Conservation (phyloP, 2,797 vertebrate genomes). For the Clangula hyemalis region DNA sequence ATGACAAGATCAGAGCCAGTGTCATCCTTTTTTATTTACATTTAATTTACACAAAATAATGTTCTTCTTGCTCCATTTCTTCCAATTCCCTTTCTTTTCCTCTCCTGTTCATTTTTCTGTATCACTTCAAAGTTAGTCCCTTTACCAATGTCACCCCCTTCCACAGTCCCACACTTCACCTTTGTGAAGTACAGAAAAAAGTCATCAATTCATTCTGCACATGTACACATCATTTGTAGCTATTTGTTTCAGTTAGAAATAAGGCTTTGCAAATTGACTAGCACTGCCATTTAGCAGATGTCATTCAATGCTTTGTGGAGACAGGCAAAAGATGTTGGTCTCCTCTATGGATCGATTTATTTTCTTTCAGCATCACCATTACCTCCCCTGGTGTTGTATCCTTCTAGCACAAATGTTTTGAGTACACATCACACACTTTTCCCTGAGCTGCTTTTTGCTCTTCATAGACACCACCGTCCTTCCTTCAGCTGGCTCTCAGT, state of each 20-base stretch:
- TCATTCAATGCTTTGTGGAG: background rate
- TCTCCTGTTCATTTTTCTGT: slow-evolving; percentile 67
- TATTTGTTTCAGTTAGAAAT: slow-evolving; percentile 37
- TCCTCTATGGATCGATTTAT: background rate
- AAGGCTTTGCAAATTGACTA: background rate
- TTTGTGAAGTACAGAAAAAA: slow-evolving; percentile 23
- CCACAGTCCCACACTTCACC: slow-evolving; percentile 24
- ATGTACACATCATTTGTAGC: background rate
- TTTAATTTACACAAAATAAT: slow-evolving; percentile 79
- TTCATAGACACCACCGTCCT: background rate
- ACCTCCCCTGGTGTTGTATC: background rate
- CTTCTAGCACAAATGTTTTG: background rate
- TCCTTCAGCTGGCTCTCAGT: background rate
- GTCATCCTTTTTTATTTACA: slow-evolving; percentile 77
- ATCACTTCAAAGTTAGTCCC: slow-evolving; percentile 50
- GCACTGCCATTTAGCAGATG: background rate
- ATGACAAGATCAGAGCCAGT: slow-evolving; percentile 68
- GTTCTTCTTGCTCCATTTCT: slow-evolving; percentile 77
- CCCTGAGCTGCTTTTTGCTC: background rate
- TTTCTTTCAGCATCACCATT: background rate
- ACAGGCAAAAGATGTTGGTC: background rate
- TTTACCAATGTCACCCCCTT: slow-evolving; percentile 59
- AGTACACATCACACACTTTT: background rate
- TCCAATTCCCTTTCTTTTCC: slow-evolving; percentile 62
- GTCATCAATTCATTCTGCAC: background rate